These are phyloP conservation scores for Caenorhabditis sinica DNA, from an alignment of 2,888 invertebrate genomes.

Conservation along the genomic window DNA sequence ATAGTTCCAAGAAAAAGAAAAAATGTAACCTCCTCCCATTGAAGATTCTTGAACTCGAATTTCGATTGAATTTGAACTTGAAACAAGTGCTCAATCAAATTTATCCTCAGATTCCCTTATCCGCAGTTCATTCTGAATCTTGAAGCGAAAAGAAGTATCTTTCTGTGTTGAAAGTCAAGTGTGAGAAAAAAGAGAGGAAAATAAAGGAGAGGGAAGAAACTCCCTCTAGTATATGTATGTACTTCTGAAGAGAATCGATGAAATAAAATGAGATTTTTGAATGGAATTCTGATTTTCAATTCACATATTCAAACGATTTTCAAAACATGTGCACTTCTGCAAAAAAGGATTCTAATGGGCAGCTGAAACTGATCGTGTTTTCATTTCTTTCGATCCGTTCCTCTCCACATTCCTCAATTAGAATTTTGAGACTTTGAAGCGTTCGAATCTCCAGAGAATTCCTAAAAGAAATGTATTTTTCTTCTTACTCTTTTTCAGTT, in stretches of 20 bases:
- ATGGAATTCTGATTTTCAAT: slow-evolving; percentile 16
- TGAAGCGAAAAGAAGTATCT: slow-evolving; percentile 14
- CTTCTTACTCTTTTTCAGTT: slow-evolving; percentile 4
- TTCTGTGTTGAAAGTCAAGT: slow-evolving; percentile 30
- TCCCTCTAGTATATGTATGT: neutral
- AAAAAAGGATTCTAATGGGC: neutral
- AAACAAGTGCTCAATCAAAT: slow-evolving; percentile 23
- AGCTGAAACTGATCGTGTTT: slow-evolving; percentile 22
- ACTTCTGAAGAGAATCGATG: slow-evolving; percentile 34
- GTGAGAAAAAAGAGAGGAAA: slow-evolving; percentile 17
- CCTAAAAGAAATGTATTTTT: neutral
- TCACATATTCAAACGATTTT: neutral
- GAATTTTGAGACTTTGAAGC: slow-evolving; percentile 42
- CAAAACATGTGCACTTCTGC: neutral
- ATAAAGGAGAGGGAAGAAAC: slow-evolving; percentile 21
- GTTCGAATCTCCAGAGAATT: slow-evolving; percentile 51
- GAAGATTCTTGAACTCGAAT: neutral
- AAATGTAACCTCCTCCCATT: slow-evolving; percentile 15
- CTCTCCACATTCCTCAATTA: slow-evolving; percentile 43
- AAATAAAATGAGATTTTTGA: slow-evolving; percentile 6
- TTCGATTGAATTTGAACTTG: slow-evolving; percentile 10
- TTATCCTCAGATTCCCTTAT: neutral
- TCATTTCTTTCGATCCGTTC: neutral
- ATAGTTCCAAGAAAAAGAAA: neutral
- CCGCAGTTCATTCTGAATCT: slow-evolving; percentile 9